Conservation (phyloP, 2,113 vertebrate genomes). For the Equus quagga region DNA sequence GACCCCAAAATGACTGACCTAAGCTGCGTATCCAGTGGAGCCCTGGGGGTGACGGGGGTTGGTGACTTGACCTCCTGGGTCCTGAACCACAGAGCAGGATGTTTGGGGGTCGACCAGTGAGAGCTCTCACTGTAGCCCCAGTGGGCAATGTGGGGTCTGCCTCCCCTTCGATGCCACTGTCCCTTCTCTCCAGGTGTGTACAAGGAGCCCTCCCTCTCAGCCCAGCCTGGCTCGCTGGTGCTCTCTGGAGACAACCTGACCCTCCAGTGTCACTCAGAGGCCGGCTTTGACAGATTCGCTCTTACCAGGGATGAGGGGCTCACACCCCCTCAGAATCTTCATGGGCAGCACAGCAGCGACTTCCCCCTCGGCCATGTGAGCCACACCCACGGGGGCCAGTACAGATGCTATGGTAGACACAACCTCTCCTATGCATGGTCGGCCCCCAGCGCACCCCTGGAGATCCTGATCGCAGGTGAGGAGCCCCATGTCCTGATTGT, state of each 20-base stretch:
- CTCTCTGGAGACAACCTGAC: neutral
- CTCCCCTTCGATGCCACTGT: fast-evolving
- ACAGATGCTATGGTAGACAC: neutral
- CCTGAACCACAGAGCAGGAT: too few relatives aligned
- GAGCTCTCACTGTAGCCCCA: fast-evolving
- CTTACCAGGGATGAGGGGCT: fast-evolving
- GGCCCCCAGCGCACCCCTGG: neutral
- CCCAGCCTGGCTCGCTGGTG: fast-evolving
- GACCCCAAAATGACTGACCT: neutral
- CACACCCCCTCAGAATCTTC: fast-evolving
- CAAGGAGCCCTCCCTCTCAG: neutral
- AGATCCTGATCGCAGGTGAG: neutral
- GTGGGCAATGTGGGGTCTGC: fast-evolving
- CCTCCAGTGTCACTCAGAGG: neutral
- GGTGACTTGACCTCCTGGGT: too few relatives aligned
- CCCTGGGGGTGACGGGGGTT: too few relatives aligned
- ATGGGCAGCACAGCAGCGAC: neutral
- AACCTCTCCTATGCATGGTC: fast-evolving
- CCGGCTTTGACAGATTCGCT: fast-evolving
- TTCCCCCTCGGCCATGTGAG: neutral
- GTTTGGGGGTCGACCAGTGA: too few relatives aligned
- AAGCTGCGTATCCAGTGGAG: neutral
- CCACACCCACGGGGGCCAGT: fast-evolving
- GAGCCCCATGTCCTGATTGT: conserved; percentile 78
- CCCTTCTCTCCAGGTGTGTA: neutral